Evolutionary conservation across 2,797 vertebrate genomes (phyloP).

Genomic region (Gobionotothen gibberifrons): DNA sequence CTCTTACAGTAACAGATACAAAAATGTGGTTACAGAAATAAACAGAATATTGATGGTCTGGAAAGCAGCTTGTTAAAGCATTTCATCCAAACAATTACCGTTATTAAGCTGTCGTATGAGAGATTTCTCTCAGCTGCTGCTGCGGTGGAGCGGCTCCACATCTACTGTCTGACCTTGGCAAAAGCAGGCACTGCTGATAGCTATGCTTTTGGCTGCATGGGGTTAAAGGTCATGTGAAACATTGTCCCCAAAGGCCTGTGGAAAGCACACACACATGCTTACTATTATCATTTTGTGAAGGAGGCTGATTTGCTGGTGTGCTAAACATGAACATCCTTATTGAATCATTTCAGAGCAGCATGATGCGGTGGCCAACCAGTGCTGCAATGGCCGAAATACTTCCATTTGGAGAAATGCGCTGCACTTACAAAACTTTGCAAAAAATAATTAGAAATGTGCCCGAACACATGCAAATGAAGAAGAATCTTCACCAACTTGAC

Average conservation of each 20-base stretch:
- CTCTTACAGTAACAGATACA: slow-evolving; percentile 10
- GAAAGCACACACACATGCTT: slow-evolving; percentile 57
- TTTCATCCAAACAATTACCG: slow-evolving; percentile 14
- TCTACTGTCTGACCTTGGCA: slow-evolving; percentile 19
- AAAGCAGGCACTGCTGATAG: slow-evolving; percentile 43
- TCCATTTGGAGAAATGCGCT: no score
- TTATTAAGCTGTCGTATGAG: neutral
- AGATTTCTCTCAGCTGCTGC: slow-evolving; percentile 14
- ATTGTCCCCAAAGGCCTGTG: slow-evolving; percentile 40
- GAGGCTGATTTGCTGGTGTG: slow-evolving; percentile 39
- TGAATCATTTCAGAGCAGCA: slow-evolving; percentile 38
- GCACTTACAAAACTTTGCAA: no score
- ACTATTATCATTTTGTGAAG: slow-evolving; percentile 38
- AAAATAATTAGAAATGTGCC: no score
- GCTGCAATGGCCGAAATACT: no score
- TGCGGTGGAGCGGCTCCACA: slow-evolving; percentile 3
- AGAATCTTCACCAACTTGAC: no score
- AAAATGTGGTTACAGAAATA: slow-evolving; percentile 17
- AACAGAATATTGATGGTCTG: slow-evolving; percentile 19
- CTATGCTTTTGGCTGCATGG: slow-evolving; percentile 23
- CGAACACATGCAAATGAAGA: no score
- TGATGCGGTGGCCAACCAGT: no score
- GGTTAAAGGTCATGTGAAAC: slow-evolving; percentile 59
- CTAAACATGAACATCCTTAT: slow-evolving; percentile 61
- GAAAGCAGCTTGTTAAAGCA: slow-evolving; percentile 6